Base-by-base conservation (phyloP, 2,113 vertebrate species). In the Syrmaticus mikado region DNA sequence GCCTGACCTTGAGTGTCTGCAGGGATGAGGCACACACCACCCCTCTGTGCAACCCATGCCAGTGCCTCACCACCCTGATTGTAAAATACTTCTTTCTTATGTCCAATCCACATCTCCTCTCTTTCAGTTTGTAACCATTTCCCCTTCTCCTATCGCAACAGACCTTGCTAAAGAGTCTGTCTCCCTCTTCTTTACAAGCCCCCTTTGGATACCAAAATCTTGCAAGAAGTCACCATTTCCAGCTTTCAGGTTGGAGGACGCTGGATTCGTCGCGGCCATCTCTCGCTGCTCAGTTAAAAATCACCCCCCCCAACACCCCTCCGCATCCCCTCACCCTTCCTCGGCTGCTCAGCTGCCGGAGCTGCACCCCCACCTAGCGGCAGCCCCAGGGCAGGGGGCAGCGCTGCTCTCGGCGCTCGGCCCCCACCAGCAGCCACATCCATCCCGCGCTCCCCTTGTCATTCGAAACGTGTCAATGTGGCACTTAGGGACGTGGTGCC, bases 311-410 rank as follows among this genome's bases (percentile, higher is more conserved):
- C 40, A 7, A 7, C 36, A 7, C 7, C 36, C 38, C 38, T 38
- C 38, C 38, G 36, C 38, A 38, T 10, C 38, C 38, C 38, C 38
- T 38, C 41, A 25, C 19, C 34, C 43, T 27, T 46, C 13, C 61
- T n/a, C 1, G n/a, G 53, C 20, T 6, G 11, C 43, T 53, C 7
- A 46, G 50, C 32, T 11, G 27, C 62, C 71, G 93, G 89, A 15
- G 73, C 64, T 74, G 45, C 86, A 90, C 72, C 91, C 83, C 97
- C 97, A 92, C 53, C 97, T 97, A 84, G 96, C 82, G 97, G 95
- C 40, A 15, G 27, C 41, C 43, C 27, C 19, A 13, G 45, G 22
- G 21, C n/a, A 40, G 48, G 43, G 30, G 24, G 80, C 57, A 48
- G 65, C 25, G 24, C 17, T 16, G 36, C 16, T 13, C 4, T 25